These are phyloP conservation scores for Colistium nudipinnis DNA, from an alignment of 2,113 vertebrate genomes.

Conservation along the genomic window DNA sequence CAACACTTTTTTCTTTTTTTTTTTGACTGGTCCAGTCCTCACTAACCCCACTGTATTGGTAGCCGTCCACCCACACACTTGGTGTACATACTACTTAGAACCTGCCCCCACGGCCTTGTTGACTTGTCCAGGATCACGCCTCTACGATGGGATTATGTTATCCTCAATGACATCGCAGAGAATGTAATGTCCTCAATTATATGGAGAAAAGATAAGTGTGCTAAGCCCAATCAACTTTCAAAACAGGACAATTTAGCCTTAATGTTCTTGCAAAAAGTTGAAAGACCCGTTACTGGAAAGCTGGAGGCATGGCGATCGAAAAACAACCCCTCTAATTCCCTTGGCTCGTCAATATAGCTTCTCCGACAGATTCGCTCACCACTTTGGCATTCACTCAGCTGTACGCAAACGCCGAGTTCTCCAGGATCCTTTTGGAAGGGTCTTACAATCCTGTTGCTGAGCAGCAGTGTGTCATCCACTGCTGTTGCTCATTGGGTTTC, in stretches of 20 bases:
- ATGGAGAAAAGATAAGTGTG: slow-evolving; percentile 2
- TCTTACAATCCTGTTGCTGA: too few species aligned
- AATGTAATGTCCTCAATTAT: background rate
- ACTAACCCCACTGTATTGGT: slow-evolving; percentile 51
- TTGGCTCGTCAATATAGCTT: too few species aligned
- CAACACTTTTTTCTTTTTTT: slow-evolving; percentile 51
- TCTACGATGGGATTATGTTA: slow-evolving; percentile 12
- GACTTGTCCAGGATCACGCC: slow-evolving; percentile 23
- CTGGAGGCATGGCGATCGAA: too few species aligned
- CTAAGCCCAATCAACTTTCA: background rate
- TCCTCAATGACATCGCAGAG: background rate
- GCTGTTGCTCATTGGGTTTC: background rate
- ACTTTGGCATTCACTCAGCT: background rate
- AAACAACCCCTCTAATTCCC: too few species aligned
- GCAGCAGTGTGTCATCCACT: background rate
- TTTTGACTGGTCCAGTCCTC: slow-evolving; percentile 47
- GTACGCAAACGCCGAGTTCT: background rate
- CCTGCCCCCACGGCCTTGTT: slow-evolving; percentile 6
- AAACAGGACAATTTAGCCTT: background rate
- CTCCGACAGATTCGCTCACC: background rate
- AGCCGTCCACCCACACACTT: slow-evolving; percentile 37
- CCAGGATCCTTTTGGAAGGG: background rate
- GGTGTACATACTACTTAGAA: slow-evolving; percentile 10
- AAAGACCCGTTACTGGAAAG: slow-evolving; percentile 14
- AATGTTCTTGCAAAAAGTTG: background rate